Percentiles rank a stretch among this genome's conserved stretches.
phyloP scores from a whole-genome alignment of 2,888 invertebrate species.

The Drosophila mulleri region DNA sequence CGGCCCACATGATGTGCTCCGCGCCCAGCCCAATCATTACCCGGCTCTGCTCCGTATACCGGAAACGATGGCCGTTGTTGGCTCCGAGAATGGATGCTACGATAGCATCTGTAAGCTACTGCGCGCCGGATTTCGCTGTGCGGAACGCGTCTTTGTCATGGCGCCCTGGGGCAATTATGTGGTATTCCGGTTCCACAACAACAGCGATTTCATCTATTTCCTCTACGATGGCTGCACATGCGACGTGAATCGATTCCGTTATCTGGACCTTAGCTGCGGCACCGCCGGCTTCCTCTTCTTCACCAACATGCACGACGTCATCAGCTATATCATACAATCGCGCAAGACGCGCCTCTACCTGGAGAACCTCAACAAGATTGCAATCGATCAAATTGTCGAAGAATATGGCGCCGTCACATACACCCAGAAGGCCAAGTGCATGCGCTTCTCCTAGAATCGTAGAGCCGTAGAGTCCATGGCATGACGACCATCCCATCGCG shows the following conservation, averaged over 20 bases:
- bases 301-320: constrained; percentile 70
- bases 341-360: constrained; percentile 70
- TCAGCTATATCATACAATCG: constrained; percentile 72
- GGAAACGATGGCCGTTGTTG: constrained; percentile 73
- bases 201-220: constrained; percentile 69
- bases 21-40: constrained; percentile 76
- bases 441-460: constrained; percentile 51
- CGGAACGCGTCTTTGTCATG: constrained; percentile 82
- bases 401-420: constrained; percentile 66
- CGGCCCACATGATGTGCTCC: constrained; percentile 66
- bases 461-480: constrained; percentile 29
- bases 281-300: constrained; percentile 81
- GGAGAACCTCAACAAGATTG: constrained; percentile 74
- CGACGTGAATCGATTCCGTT: constrained; percentile 79
- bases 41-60: constrained; percentile 77
- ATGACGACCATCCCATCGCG: too few species aligned
- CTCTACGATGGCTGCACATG: constrained; percentile 83
- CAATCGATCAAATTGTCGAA: constrained; percentile 68
- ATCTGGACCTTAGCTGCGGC: constrained; percentile 77
- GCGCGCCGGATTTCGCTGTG: constrained; percentile 75
- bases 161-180: constrained; percentile 84
- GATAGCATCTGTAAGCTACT: constrained; percentile 78
- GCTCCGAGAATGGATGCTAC: constrained; percentile 80
- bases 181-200: constrained; percentile 73
- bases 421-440: constrained; percentile 70